These are phyloP conservation scores for Limulus polyphemus DNA, from an alignment of 2,888 invertebrate species.

Conservation along the genomic window DNA sequence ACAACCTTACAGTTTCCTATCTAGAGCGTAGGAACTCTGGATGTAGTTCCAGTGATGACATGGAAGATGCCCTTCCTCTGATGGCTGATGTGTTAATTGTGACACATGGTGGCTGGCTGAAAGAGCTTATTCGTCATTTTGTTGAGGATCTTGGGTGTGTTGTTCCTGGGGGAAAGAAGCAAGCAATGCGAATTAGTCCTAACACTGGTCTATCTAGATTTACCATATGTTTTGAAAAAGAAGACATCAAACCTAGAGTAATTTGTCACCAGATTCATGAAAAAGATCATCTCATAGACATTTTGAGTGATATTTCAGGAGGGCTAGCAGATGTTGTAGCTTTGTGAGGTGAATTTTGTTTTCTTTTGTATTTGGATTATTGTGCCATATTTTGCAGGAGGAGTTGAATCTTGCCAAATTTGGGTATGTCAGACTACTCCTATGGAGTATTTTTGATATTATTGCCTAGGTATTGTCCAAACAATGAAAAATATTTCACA, in stretches of 20 bases:
- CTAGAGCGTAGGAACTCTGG: conserved; percentile 29
- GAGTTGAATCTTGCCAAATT: too few species aligned
- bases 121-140: conserved; percentile 34
- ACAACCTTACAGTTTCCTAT: conserved; percentile 1
- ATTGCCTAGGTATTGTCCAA: too few species aligned
- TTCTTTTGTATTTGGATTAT: too few species aligned
- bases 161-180: conserved; percentile 32
- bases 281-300: conserved; percentile 30
- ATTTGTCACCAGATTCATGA: conserved; percentile 35
- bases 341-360: not conserved
- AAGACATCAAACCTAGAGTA: conserved; percentile 29
- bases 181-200: conserved; percentile 33
- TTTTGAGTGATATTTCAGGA: not conserved
- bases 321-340: not conserved
- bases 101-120: conserved; percentile 36
- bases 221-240: conserved; percentile 29
- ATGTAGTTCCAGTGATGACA: conserved; percentile 25
- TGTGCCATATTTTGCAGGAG: too few species aligned
- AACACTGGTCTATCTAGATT: conserved; percentile 38
- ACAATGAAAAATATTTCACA: too few species aligned
- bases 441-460: too few species aligned
- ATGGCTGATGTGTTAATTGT: conserved; percentile 34
- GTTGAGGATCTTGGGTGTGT: conserved; percentile 31
- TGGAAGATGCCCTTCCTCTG: conserved; percentile 25
- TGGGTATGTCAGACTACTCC: too few species aligned